Evolutionary conservation across 2,113 vertebrate genomes (phyloP).

Genomic region (Centropus unirufus): DNA sequence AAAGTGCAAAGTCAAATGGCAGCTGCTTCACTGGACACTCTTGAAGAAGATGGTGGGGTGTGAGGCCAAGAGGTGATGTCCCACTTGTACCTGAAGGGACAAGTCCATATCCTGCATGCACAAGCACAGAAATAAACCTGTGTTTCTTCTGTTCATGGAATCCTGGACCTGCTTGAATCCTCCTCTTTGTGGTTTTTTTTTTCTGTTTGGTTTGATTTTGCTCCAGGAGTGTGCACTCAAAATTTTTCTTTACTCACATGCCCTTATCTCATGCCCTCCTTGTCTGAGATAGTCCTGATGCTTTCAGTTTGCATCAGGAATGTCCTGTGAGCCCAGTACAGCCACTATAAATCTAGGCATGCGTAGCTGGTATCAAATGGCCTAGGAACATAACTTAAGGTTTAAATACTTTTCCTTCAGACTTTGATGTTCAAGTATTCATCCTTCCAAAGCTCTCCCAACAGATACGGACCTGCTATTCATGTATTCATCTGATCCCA

Average conservation of each 20-base stretch:
- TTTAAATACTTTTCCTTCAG: background rate
- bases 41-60: background rate
- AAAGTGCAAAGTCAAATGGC: background rate
- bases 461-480: background rate
- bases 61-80: background rate
- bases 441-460: background rate
- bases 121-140: background rate
- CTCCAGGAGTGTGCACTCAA: background rate
- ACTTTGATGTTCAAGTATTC: background rate
- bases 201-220: too few species aligned
- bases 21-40: background rate
- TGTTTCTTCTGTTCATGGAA: background rate
- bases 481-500: background rate
- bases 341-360: background rate
- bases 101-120: background rate
- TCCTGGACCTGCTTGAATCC: background rate
- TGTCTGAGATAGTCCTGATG: background rate
- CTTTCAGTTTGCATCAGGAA: background rate
- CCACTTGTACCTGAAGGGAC: background rate
- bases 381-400: background rate
- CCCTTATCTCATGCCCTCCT: background rate
- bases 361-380: background rate
- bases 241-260: background rate
- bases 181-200: rapidly evolving
- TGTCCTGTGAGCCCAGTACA: background rate